phyloP scores from a whole-genome alignment of 37 sponge, comb jelly and placozoan genomes.

The Theonella swinhoei region DNA sequence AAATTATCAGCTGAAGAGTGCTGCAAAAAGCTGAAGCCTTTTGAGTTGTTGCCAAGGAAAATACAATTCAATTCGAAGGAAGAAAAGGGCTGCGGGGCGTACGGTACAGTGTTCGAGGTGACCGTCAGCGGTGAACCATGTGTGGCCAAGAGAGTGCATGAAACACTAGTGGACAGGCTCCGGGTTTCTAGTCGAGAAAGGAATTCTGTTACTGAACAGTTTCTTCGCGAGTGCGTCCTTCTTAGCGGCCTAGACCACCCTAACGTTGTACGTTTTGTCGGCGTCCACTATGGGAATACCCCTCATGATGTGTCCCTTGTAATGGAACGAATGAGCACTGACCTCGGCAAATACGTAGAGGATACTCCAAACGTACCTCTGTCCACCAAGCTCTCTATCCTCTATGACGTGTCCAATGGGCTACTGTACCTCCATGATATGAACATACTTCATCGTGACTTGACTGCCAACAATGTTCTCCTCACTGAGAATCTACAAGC shows the following conservation, averaged over 20 bases:
- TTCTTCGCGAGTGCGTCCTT: constrained; percentile 14
- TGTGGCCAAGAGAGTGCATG: constrained; percentile 24
- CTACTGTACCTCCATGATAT: constrained; percentile 20
- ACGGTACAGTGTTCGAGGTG: constrained; percentile 29
- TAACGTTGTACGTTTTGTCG: constrained; percentile 27
- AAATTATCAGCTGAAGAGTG: no score
- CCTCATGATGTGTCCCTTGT: constrained; percentile 5
- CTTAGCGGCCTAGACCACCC: constrained; percentile 24
- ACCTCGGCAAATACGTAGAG: background rate
- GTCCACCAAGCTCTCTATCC: constrained; percentile 23
- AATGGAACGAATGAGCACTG: background rate
- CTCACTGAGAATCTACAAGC: background rate
- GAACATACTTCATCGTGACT: constrained; percentile 17
- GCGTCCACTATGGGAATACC: background rate
- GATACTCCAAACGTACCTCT: background rate
- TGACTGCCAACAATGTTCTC: constrained; percentile 5
- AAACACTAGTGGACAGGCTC: background rate
- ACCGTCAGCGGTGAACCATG: constrained; percentile 18
- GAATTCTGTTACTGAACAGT: background rate
- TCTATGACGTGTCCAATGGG: constrained; percentile 28
- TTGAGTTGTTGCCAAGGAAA: no score
- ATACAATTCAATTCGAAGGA: no score
- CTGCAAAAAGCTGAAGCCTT: no score
- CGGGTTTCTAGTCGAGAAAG: background rate
- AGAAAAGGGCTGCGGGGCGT: constrained; percentile 27